Evolutionary conservation across 2,797 vertebrate genomes (phyloP).

Genomic region (Acipenser ruthenus): DNA sequence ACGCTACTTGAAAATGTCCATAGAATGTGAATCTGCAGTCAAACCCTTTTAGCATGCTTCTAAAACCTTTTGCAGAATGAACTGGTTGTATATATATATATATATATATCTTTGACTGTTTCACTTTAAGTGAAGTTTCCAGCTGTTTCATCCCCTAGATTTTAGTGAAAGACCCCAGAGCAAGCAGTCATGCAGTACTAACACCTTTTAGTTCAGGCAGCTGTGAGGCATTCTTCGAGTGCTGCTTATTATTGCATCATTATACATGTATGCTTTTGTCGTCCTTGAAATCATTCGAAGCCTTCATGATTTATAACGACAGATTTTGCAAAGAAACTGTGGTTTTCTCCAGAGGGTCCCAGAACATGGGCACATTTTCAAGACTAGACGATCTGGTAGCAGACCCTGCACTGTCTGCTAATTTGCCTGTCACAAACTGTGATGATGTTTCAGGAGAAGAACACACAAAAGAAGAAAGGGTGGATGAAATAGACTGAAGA

Average conservation of each 20-base stretch:
- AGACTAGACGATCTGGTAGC: constrained; percentile 58
- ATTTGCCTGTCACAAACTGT: constrained; percentile 59
- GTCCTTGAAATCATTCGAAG: constrained; percentile 39
- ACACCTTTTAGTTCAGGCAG: constrained; percentile 24
- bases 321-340: constrained; percentile 39
- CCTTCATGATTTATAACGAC: constrained; percentile 42
- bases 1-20: constrained; percentile 40
- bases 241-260: constrained; percentile 18
- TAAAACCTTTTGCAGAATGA: constrained; percentile 36
- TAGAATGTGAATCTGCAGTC: constrained; percentile 12
- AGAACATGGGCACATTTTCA: constrained; percentile 57
- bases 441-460: constrained; percentile 59
- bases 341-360: constrained; percentile 43
- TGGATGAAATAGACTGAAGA: constrained; percentile 65
- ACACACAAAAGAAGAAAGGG: constrained; percentile 54
- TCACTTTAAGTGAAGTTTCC: constrained; percentile 24
- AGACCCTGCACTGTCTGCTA: constrained; percentile 50
- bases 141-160: constrained; percentile 16
- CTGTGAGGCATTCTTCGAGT: constrained; percentile 19
- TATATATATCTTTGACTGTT: constrained; percentile 15
- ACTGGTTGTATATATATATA: constrained; percentile 27
- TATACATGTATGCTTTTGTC: constrained; percentile 56
- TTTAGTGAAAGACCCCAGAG: constrained; percentile 30
- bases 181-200: constrained; percentile 32
- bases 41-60: constrained; percentile 37